A percentile compares a stretch with the other conserved stretches of the same genome.
Evolutionary conservation across 2,797 vertebrate genomes (phyloP).

Genomic region (Pseudochaenichthys georgianus): DNA sequence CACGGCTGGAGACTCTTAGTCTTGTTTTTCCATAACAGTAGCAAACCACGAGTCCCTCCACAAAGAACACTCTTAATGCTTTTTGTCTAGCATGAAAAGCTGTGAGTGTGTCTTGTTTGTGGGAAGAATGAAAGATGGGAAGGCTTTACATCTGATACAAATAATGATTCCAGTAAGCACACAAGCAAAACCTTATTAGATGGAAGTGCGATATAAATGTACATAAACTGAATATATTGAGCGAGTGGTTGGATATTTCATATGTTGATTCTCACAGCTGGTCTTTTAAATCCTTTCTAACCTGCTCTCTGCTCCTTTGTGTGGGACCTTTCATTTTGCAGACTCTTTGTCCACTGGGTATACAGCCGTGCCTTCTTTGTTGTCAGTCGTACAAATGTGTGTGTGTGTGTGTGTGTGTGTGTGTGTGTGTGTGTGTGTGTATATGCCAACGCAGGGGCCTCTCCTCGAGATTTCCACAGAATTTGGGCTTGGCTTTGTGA

Average conservation of each 20-base stretch:
- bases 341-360: conserved; percentile 64
- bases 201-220: conserved; percentile 26
- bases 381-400: conserved; percentile 39
- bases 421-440: conserved; percentile 30
- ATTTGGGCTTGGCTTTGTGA: conserved; percentile 78
- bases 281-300: conserved; percentile 56
- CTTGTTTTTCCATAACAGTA: background rate
- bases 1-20: background rate
- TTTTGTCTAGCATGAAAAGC: conserved; percentile 2
- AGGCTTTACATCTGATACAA: background rate
- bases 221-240: conserved; percentile 33
- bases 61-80: background rate
- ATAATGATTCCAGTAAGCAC: background rate
- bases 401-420: conserved; percentile 30
- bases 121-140: background rate
- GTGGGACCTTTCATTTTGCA: conserved; percentile 63
- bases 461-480: conserved; percentile 76
- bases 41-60: background rate
- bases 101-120: background rate
- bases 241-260: conserved; percentile 39
- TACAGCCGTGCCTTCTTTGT: conserved; percentile 67
- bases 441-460: conserved; percentile 61
- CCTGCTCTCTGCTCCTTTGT: conserved; percentile 65
- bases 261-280: conserved; percentile 57
- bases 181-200: background rate